These are phyloP conservation scores for Tetramorium alpestre DNA, from an alignment of 1,140 invertebrate genomes.

Conservation along the genomic window DNA sequence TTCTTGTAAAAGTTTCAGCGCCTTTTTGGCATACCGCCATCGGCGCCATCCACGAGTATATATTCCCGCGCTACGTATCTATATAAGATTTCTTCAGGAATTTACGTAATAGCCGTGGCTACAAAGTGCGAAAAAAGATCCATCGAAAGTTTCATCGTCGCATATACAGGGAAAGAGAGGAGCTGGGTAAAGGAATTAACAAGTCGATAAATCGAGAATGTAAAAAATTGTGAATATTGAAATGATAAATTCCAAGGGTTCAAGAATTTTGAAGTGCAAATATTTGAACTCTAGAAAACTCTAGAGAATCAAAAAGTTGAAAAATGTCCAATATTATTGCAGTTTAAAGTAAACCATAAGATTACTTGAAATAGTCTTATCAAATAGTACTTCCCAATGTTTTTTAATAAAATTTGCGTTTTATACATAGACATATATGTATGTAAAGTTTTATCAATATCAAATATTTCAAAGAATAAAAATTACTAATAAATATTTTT, in stretches of 20 bases:
- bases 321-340: neutral
- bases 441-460: neutral
- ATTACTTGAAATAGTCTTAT: neutral
- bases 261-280: neutral
- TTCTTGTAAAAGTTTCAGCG: constrained; percentile 54
- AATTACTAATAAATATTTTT: neutral
- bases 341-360: neutral
- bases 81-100: constrained; percentile 29
- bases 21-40: constrained; percentile 38
- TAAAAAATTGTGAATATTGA: neutral
- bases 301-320: neutral
- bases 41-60: neutral
- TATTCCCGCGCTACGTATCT: neutral
- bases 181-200: neutral
- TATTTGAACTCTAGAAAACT: neutral
- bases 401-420: neutral
- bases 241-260: neutral
- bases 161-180: neutral
- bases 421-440: too few relatives aligned
- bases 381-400: neutral
- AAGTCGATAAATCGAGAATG: neutral
- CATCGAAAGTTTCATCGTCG: constrained; percentile 1
- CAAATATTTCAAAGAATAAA: neutral
- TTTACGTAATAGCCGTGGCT: constrained; percentile 26
- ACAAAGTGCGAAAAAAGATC: constrained; percentile 26